Base-by-base conservation (phyloP, 2,797 vertebrate genomes). In the Melanotaenia boesemani region DNA sequence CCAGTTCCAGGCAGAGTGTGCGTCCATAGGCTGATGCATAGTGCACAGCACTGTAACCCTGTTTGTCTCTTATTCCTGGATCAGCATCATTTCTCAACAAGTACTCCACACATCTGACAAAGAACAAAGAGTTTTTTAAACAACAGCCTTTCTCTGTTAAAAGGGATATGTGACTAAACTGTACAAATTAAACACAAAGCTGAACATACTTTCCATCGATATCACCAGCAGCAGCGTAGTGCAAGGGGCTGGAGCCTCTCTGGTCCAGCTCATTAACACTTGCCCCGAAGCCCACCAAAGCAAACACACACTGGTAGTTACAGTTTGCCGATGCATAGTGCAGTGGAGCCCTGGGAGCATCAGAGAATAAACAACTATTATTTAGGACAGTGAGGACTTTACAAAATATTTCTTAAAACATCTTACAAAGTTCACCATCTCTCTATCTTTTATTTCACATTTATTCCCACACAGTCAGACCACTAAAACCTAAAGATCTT, bases 261-360 rank as follows among this genome's bases (percentile, higher is more conserved):
- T 97, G 95, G 88, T 99, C 98, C 77, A 96, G 94, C 87, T 98
- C 97, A 67, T 97, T 98, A 81, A 99, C 95, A 77, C 96, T 96
- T 54, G 97, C 96, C 84, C 98, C 98, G 8, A 97, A 98, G 72
- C 97, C 97, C 94, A 98, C 97, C 94, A 99, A 94, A 80, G 97
- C 97, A 93, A 98, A 98, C 91, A 99, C 95, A 95, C 97, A 98
- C 95, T 98, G 97, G 93, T 97, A 98, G 94, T 99, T 97, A 92
- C 97, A 98, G 93, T 98, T 99, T 90, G 97, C 97, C 74, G 97
- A 96, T 90, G 98, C 97, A 76, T 99, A 99, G 94, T 99, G 98
- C 76, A 99, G 93, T 55, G 98, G 96, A 83, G 96, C 96, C 94
- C 98, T 99, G 76, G 12, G 46, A 66, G 2, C 16, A 39, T 28